Base-by-base conservation (phyloP, 1,140 invertebrate species). In the Trichonephila clavata region DNA sequence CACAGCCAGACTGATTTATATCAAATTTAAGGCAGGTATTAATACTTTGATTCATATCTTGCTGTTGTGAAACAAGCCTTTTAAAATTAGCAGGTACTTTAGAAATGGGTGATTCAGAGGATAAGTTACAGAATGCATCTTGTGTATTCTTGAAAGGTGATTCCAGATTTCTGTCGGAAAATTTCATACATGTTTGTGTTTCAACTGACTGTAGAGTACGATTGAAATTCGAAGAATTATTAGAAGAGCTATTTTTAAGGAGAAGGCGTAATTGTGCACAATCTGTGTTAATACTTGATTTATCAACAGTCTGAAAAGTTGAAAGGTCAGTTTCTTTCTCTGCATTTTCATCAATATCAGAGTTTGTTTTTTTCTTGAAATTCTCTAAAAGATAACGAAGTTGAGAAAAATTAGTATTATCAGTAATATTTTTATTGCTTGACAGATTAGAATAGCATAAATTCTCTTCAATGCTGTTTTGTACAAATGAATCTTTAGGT, bases 371-470 rank as follows among this genome's bases (percentile, higher is more conserved):
- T 57, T 84, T 65, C 50, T 84, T 80, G 43, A 50, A 84, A 24
- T 87, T 93, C 43, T 93, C 77, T 57, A 93, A 65, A 24, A 93
- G 86, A 63, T 88, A 93, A n/a, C 92, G 63, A n/a, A 93, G 63
- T 24, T 93, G 92, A 18, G 92, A 93, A 81, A 84, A 87, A 88
- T 86, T 93, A 32, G 65, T 86, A 21, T 71, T 32, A 39, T 77
- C 71, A 7, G 4, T 27, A 39, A 18, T 39, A 32, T 77, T 77
- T 77, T 77, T 77, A 61, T 16, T 60, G 16, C 20, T 21, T 3
- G 57, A 61, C 21, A 27, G 14, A 27, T 63, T 86, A 20, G 39
- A 24, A 61, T 21, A 32, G 24, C 81, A 39, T 27, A 13, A 3
- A 39, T 59, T 86, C 61, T 59, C 43, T 61, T 86, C 24, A 59